Evolutionary conservation across 2,888 invertebrate genomes (phyloP).

Genomic region (Coelinius sp.): DNA sequence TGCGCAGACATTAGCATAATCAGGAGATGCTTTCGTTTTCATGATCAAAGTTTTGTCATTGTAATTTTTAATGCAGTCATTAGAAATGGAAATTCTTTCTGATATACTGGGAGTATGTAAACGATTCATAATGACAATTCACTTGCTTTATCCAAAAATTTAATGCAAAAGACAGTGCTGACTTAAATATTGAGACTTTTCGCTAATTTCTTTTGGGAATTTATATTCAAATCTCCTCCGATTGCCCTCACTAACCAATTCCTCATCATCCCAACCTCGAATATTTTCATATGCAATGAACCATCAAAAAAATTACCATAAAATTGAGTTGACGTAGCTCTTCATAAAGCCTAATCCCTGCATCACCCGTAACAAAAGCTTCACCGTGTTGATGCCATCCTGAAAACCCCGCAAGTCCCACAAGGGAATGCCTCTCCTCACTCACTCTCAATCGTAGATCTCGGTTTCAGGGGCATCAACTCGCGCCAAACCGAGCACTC

Average conservation of each 20-base stretch:
- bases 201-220: neutral
- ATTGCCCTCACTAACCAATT: neutral
- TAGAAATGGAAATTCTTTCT: neutral
- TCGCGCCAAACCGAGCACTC: neutral
- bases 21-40: neutral
- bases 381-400: neutral
- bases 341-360: neutral
- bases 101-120: too few species aligned
- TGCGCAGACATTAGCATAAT: neutral
- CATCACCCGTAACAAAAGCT: neutral
- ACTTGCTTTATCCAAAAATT: too few species aligned
- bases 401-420: neutral
- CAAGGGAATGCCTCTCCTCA: neutral
- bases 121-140: too few species aligned
- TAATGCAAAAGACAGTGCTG: too few species aligned
- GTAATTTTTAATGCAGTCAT: slow-evolving; percentile 11
- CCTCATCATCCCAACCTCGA: neutral
- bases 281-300: neutral
- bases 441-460: neutral
- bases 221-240: neutral
- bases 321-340: neutral
- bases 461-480: slow-evolving; percentile 12
- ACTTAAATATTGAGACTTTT: too few species aligned
- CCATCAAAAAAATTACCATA: neutral
- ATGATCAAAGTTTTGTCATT: slow-evolving; percentile 13